phyloP scores from a whole-genome alignment of 2,113 vertebrate genomes.

The Tachysurus vachellii region DNA sequence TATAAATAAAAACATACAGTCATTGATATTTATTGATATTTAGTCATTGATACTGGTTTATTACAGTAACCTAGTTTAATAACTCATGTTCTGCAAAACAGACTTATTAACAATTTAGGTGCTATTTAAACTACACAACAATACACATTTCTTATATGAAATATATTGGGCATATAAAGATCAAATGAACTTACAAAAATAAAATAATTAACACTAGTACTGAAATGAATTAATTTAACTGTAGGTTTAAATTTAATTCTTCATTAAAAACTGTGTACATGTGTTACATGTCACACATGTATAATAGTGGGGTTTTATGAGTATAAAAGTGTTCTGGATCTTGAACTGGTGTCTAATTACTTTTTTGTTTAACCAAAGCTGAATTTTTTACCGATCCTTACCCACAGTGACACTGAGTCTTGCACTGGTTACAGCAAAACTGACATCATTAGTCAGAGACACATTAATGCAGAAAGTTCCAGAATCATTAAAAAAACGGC shows the following conservation, averaged over 20 bases:
- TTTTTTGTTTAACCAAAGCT: not conserved
- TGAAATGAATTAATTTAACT: no score
- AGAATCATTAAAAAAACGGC: conserved; percentile 83
- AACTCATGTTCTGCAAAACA: not conserved
- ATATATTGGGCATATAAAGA: not conserved
- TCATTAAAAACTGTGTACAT: no score
- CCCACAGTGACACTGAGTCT: conserved; percentile 80
- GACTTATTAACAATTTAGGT: not conserved
- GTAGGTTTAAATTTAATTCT: no score
- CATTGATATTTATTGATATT: not conserved
- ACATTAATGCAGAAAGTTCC: conserved; percentile 92
- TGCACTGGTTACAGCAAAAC: conserved; percentile 84
- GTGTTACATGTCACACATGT: no score
- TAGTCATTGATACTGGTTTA: not conserved
- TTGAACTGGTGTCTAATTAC: not conserved
- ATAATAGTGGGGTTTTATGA: not conserved
- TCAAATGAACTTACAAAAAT: not conserved
- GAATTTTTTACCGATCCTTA: conserved; percentile 38
- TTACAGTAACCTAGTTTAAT: not conserved
- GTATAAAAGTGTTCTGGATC: not conserved
- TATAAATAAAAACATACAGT: not conserved
- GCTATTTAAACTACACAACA: not conserved
- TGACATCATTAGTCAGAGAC: conserved; percentile 84
- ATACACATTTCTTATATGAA: not conserved
- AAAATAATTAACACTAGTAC: not conserved